Conservation (phyloP, 2,113 vertebrate genomes). For the Verasper variegatus region DNA sequence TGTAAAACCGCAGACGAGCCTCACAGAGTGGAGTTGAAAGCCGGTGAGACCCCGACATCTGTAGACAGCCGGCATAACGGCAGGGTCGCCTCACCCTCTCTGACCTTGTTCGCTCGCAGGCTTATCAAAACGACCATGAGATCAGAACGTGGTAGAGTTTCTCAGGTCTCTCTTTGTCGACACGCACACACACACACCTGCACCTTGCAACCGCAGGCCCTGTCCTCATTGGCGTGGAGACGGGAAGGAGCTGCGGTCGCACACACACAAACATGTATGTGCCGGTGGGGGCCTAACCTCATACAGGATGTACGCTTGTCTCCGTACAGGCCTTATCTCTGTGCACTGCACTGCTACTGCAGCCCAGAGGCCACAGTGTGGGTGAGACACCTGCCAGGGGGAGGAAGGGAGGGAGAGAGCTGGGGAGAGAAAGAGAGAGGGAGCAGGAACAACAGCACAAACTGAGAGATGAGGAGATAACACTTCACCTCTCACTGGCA, state of each 20-base stretch:
- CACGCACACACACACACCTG: constrained; percentile 43
- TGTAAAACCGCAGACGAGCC: constrained; percentile 69
- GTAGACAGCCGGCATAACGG: constrained; percentile 77
- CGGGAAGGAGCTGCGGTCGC: constrained; percentile 70
- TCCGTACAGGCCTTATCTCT: constrained; percentile 81
- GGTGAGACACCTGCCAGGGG: constrained; percentile 81
- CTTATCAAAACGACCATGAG: constrained; percentile 80
- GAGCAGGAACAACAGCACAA: constrained; percentile 42
- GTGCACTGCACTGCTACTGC: constrained; percentile 70
- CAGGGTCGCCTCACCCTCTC: constrained; percentile 58
- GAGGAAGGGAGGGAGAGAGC: background rate
- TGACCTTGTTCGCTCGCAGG: constrained; percentile 63
- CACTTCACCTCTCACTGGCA: constrained; percentile 37
- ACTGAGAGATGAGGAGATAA: constrained; percentile 61
- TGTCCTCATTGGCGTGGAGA: constrained; percentile 78
- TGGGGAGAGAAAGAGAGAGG: background rate
- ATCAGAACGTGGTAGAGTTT: constrained; percentile 74
- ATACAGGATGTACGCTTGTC: constrained; percentile 82
- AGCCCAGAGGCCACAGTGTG: constrained; percentile 76
- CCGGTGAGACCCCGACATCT: constrained; percentile 58
- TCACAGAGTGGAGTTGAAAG: constrained; percentile 57
- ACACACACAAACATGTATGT: constrained; percentile 49
- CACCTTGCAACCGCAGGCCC: constrained; percentile 68
- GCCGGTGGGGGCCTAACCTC: constrained; percentile 77
- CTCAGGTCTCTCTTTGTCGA: constrained; percentile 76